phyloP scores from a whole-genome alignment of 2,113 vertebrate species.

The Grallaria varia region DNA sequence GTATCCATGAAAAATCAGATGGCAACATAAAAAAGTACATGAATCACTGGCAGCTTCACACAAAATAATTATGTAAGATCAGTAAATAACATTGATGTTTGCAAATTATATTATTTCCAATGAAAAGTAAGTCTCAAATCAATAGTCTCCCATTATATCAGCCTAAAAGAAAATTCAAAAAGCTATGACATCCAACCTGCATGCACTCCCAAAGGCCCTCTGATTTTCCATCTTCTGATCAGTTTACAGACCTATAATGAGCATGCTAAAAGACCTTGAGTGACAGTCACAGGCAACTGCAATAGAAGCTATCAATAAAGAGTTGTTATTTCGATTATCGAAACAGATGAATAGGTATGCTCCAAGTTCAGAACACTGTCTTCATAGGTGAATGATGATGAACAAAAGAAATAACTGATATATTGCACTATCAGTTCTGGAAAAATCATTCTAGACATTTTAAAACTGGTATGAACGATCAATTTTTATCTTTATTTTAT shows the following conservation, averaged over 20 bases:
- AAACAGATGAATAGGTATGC: neutral
- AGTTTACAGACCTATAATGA: neutral
- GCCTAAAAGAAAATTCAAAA: neutral
- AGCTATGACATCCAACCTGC: neutral
- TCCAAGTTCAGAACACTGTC: neutral
- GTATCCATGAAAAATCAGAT: neutral
- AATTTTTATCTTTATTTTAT: neutral
- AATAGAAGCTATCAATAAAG: neutral
- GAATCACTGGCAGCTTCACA: neutral
- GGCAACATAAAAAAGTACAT: neutral
- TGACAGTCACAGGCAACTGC: neutral
- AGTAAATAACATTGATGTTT: neutral
- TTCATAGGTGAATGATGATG: neutral
- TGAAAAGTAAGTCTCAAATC: neutral
- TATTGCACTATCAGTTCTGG: neutral
- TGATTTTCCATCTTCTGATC: neutral
- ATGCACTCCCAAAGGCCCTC: neutral
- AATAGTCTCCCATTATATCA: neutral
- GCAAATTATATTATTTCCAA: neutral
- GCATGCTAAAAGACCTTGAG: neutral
- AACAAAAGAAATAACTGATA: neutral
- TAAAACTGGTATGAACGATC: neutral
- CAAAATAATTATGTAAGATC: neutral
- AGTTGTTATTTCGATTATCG: neutral
- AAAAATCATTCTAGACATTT: neutral